These are phyloP conservation scores for Gyps fulvus DNA, from an alignment of 2,113 vertebrate species.

Conservation along the genomic window DNA sequence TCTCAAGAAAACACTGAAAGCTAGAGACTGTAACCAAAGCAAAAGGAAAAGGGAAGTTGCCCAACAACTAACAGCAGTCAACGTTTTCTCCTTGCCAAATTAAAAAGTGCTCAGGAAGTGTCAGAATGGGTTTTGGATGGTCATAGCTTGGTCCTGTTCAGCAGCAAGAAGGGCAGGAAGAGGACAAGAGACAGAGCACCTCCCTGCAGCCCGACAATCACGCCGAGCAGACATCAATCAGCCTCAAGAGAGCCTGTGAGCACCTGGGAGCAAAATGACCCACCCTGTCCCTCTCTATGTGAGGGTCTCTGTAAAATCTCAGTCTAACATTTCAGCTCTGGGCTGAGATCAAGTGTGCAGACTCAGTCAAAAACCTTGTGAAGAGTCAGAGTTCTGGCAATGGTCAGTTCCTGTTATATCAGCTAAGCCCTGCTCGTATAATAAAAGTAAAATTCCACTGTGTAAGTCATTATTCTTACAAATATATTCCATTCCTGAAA, in stretches of 20 bases:
- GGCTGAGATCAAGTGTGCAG: background rate
- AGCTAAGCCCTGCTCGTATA: background rate
- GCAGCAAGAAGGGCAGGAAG: background rate
- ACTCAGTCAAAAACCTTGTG: background rate
- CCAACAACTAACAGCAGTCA: background rate
- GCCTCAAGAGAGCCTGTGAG: background rate
- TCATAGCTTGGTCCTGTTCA: background rate
- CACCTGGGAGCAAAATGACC: background rate
- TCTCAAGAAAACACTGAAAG: background rate
- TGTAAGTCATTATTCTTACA: background rate
- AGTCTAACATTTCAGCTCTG: background rate
- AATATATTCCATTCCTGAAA: background rate
- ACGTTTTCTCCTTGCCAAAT: background rate
- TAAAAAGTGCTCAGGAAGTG: background rate
- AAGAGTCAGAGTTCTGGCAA: background rate
- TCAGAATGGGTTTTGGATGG: background rate
- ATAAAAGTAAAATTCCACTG: background rate
- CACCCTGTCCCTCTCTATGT: background rate
- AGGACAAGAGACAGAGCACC: background rate
- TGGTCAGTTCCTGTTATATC: background rate
- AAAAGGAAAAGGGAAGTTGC: background rate
- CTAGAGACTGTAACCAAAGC: slow-evolving; percentile 30
- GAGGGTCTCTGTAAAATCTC: background rate
- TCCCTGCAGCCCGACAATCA: background rate
- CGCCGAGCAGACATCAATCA: background rate